These are phyloP conservation scores for Holotrichia oblita DNA, from an alignment of 1,140 invertebrate species.

Conservation along the genomic window DNA sequence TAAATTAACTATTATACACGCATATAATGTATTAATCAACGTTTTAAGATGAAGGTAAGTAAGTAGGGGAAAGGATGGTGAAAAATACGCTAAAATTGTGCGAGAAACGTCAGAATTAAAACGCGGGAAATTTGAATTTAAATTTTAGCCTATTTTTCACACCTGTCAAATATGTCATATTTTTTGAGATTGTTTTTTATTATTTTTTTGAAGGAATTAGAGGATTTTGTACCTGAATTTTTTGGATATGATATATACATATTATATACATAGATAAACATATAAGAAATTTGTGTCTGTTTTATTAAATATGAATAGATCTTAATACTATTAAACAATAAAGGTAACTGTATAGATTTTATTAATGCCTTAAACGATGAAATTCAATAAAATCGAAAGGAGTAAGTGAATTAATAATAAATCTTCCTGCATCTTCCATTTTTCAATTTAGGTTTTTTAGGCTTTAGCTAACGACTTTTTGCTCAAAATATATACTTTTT, in stretches of 20 bases:
- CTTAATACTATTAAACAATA: neutral
- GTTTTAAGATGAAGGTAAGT: constrained; percentile 36
- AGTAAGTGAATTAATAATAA: too few species aligned
- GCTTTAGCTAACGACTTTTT: constrained; percentile 2
- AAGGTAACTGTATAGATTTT: neutral
- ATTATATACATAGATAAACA: neutral
- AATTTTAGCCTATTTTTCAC: neutral
- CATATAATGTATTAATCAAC: neutral
- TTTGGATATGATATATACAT: neutral
- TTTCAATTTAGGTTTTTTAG: neutral
- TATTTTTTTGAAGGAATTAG: neutral
- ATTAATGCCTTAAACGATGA: constrained; percentile 6
- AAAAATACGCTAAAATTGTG: neutral
- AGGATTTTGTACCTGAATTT: constrained; percentile 29
- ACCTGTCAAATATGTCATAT: neutral
- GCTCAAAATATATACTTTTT: constrained; percentile 28
- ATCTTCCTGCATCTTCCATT: constrained; percentile 2
- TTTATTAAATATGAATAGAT: too few species aligned
- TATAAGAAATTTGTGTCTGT: neutral
- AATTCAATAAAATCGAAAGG: too few species aligned
- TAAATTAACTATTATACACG: neutral
- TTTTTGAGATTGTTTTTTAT: constrained; percentile 24
- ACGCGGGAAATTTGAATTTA: neutral
- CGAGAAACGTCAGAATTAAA: too few species aligned
- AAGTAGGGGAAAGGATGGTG: neutral